Percentiles rank a stretch among this genome's conserved stretches.
Conservation (phyloP, 2,888 invertebrate species). For the Brenthis ino region DNA sequence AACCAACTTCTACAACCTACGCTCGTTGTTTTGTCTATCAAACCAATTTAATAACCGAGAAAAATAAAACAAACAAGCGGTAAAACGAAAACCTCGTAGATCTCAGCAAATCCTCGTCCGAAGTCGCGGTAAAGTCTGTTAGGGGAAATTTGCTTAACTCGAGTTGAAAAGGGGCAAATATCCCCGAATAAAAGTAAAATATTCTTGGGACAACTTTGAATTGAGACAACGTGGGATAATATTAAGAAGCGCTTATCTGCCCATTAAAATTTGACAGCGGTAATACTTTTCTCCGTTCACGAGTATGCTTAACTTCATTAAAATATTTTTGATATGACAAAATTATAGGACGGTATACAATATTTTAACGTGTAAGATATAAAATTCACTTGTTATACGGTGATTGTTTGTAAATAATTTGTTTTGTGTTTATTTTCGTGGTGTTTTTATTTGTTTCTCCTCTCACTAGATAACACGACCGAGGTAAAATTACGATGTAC, state of each 20-base stretch:
- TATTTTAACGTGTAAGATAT: not conserved
- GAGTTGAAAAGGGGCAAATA: slow-evolving; percentile 70
- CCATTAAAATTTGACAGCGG: slow-evolving; percentile 61
- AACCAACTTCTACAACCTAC: slow-evolving; percentile 8
- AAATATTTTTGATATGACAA: slow-evolving; percentile 7
- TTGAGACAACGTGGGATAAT: slow-evolving; percentile 58
- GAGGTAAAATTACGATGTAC: slow-evolving; percentile 72
- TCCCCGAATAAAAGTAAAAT: slow-evolving; percentile 63
- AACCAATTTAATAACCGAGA: slow-evolving; percentile 30
- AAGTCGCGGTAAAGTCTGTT: slow-evolving; percentile 73
- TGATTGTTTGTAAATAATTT: slow-evolving; percentile 35
- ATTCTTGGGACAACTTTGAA: slow-evolving; percentile 63
- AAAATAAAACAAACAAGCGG: slow-evolving; percentile 54
- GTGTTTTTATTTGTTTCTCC: slow-evolving; percentile 49
- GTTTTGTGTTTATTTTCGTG: not conserved
- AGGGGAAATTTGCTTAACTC: slow-evolving; percentile 75
- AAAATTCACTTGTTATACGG: not conserved
- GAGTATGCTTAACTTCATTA: not conserved
- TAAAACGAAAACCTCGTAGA: slow-evolving; percentile 70
- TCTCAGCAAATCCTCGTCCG: slow-evolving; percentile 70
- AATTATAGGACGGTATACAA: not conserved
- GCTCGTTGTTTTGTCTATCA: slow-evolving; percentile 19
- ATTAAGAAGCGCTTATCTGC: slow-evolving; percentile 64
- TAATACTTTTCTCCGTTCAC: not conserved
- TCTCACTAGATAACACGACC: slow-evolving; percentile 50